Base-by-base conservation (phyloP, 2,113 vertebrate genomes). In the Bolborhynchus lineola region DNA sequence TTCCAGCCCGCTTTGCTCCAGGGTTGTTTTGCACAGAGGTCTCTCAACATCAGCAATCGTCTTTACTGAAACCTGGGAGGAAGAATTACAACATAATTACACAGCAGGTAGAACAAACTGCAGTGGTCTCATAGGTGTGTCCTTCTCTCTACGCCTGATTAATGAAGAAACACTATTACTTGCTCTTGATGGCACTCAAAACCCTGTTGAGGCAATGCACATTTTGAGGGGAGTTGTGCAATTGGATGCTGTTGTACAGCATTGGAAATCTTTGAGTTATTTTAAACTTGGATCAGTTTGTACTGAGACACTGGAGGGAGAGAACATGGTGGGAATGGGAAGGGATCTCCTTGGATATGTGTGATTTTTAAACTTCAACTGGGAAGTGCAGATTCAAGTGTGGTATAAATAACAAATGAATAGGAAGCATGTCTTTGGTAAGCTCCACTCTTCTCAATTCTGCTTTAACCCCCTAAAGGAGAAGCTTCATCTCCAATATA, bases 361-460 rank as follows among this genome's bases (percentile, higher is more conserved):
- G 10, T 2, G 42, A 47, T 62, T 92, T 79, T 71, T 64, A 25
- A 74, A 53, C 81, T 59, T 17, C 7, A 49, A 1, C 26, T 1
- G 0, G 39, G 67, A 13, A 0, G 0, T 39, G 67, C 64, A 33
- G 59, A 21, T n/a, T 19, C 11, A 26, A 62, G 37, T 3, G 29
- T 35, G n/a, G 39, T 4, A 31, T 41, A 80, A 75, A 71, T 35
- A 78, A 80, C 18, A 6, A 41, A 23, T 35, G 68, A 81, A 35
- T 6, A 63, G 50, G 31, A 83, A 91, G 68, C 2, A 8, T 37
- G 31, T 14, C 49, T 75, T 9, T 20, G 71, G 49, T 50, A 59
- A 46, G 28, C 72, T 52, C 44, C 8, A 2, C 25, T 63, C 68
- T 59, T 31, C 33, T 42, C 65, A 50, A 0, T 13, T 49, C 76